phyloP scores from a whole-genome alignment of 1,140 invertebrate species.

The Ruditapes philippinarum region DNA sequence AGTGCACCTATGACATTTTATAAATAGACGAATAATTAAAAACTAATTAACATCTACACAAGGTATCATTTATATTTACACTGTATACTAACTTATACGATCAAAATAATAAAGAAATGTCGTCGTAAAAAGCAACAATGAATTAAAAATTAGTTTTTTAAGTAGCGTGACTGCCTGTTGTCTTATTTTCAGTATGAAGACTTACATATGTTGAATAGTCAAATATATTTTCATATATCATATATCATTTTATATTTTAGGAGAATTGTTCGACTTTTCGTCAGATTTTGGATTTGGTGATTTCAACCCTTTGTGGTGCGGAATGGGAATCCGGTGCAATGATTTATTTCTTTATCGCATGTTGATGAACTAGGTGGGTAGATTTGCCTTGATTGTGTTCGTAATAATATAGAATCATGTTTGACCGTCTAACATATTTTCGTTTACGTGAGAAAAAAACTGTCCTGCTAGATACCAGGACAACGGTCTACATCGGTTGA shows the following conservation, averaged over 20 bases:
- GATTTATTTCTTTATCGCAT: neutral
- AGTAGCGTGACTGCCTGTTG: no score
- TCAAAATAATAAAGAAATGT: neutral
- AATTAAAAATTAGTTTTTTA: no score
- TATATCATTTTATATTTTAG: neutral
- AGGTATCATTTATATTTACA: neutral
- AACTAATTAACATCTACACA: no score
- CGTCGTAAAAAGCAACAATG: neutral
- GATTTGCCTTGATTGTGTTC: no score
- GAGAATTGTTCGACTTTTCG: neutral
- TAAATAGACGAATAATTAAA: no score
- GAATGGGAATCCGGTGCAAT: neutral
- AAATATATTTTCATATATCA: neutral
- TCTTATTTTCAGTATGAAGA: no score
- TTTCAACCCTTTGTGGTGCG: slow-evolving; percentile 8
- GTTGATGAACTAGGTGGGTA: neutral
- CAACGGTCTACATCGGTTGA: no score
- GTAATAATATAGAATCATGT: neutral
- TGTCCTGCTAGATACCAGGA: no score
- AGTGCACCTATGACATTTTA: no score
- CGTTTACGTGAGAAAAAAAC: no score
- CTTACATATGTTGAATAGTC: neutral
- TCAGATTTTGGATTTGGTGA: neutral
- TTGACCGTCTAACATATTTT: neutral
- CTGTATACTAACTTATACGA: neutral